Conservation (phyloP, 2,888 invertebrate genomes). For the Harpagoxenus sublaevis region DNA sequence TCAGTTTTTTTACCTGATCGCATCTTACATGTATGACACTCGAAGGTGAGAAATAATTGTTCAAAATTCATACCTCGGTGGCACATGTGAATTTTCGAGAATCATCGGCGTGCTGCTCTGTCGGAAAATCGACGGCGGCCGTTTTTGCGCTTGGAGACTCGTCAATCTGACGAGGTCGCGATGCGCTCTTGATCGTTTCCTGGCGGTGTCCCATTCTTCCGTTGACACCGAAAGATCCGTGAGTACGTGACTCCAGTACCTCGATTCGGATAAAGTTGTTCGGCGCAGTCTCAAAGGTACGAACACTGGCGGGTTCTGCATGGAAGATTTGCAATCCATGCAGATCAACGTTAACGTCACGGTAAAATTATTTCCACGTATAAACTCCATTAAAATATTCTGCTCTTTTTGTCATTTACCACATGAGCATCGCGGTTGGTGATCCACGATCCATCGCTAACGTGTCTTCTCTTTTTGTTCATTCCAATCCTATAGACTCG, state of each 20-base stretch:
- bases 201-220: slow-evolving; percentile 88
- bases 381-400: neutral
- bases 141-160: slow-evolving; percentile 83
- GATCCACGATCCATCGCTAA: slow-evolving; percentile 82
- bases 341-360: neutral
- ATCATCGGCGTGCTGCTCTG: slow-evolving; percentile 87
- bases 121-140: slow-evolving; percentile 86
- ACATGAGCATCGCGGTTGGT: slow-evolving; percentile 82
- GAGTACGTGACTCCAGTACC: slow-evolving; percentile 89
- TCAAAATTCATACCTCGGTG: slow-evolving; percentile 63
- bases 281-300: slow-evolving; percentile 87
- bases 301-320: slow-evolving; percentile 82
- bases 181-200: slow-evolving; percentile 76
- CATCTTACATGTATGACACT: neutral
- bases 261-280: slow-evolving; percentile 87
- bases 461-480: slow-evolving; percentile 79
- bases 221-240: slow-evolving; percentile 89
- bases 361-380: neutral
- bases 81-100: slow-evolving; percentile 72
- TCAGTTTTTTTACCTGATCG: neutral
- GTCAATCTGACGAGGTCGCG: slow-evolving; percentile 80
- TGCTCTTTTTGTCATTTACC: slow-evolving; percentile 61
- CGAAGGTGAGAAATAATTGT: slow-evolving; percentile 12
- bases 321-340: slow-evolving; percentile 4
- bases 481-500: slow-evolving; percentile 86